A percentile compares a stretch with the other conserved stretches of the same genome.
phyloP scores from a whole-genome alignment of 2,113 vertebrate species.

The Neolamprologus modestus region DNA sequence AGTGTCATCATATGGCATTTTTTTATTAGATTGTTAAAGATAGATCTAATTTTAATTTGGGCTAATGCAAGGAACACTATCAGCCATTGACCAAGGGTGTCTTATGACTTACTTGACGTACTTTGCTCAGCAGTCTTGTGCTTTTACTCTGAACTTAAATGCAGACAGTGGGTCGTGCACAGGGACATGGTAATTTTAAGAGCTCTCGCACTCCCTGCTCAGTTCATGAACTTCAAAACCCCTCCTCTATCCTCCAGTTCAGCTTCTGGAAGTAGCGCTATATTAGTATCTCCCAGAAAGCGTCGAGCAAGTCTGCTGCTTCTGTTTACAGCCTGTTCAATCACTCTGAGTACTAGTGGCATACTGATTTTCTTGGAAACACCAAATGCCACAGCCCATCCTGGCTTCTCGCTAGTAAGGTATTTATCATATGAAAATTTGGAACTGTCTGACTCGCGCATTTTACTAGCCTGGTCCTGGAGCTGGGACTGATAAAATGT shows the following conservation, averaged over 20 bases:
- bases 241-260: slow-evolving; percentile 7
- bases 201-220: slow-evolving; percentile 14
- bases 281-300: slow-evolving; percentile 54
- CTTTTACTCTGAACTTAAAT: slow-evolving; percentile 54
- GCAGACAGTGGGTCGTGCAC: slow-evolving; percentile 13
- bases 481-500: slow-evolving; percentile 38
- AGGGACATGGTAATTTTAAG: slow-evolving; percentile 34
- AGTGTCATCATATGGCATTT: slow-evolving; percentile 61
- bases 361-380: slow-evolving; percentile 53
- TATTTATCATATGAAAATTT: slow-evolving; percentile 61
- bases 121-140: slow-evolving; percentile 60
- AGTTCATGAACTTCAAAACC: slow-evolving; percentile 47
- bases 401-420: slow-evolving; percentile 22
- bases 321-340: slow-evolving; percentile 61
- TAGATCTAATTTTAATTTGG: slow-evolving; percentile 70
- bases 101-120: slow-evolving; percentile 70
- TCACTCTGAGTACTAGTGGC: slow-evolving; percentile 54
- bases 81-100: slow-evolving; percentile 59
- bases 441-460: slow-evolving; percentile 26
- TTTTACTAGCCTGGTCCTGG: slow-evolving; percentile 38
- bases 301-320: slow-evolving; percentile 36
- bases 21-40: slow-evolving; percentile 62
- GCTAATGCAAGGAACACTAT: slow-evolving; percentile 66
- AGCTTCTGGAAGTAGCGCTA: slow-evolving; percentile 32
- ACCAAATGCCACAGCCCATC: slow-evolving; percentile 30